Evolutionary conservation across 2,113 vertebrate genomes (phyloP).

Genomic region (Nycticorax nycticorax): DNA sequence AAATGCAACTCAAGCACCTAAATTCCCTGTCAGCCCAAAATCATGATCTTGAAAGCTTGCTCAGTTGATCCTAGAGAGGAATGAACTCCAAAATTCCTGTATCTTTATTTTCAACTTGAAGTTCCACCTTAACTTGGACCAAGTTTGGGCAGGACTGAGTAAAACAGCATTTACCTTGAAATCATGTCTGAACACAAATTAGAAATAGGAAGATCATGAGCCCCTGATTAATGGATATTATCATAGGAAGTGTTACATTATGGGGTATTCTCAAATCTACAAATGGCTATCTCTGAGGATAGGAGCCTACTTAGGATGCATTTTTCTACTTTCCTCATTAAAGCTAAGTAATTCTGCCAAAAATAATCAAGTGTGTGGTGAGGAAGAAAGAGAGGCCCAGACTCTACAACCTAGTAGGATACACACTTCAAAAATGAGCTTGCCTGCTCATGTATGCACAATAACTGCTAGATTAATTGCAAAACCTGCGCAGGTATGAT

Average conservation of each 20-base stretch:
- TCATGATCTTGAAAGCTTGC: not conserved
- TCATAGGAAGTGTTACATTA: not conserved
- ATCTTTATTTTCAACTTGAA: not conserved
- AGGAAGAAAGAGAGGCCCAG: not conserved
- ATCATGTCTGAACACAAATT: not conserved
- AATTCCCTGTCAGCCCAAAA: not conserved
- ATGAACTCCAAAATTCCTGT: not conserved
- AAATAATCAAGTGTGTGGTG: not conserved
- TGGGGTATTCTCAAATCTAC: not conserved
- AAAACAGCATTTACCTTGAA: not conserved
- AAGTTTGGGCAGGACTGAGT: not conserved
- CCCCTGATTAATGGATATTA: not conserved
- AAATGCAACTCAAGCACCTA: not conserved
- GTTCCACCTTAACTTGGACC: not conserved
- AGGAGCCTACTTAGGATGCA: not conserved
- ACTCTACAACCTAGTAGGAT: accelerated
- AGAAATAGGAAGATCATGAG: not conserved
- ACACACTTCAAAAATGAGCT: not conserved
- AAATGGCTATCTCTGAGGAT: accelerated
- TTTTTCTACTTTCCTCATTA: not conserved
- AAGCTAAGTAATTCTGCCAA: not conserved
- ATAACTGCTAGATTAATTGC: not conserved
- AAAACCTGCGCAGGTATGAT: accelerated
- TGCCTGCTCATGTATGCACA: accelerated
- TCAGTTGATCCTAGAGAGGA: not conserved